Base-by-base conservation (phyloP, 2,113 vertebrate genomes). In the Chinchilla lanigera region DNA sequence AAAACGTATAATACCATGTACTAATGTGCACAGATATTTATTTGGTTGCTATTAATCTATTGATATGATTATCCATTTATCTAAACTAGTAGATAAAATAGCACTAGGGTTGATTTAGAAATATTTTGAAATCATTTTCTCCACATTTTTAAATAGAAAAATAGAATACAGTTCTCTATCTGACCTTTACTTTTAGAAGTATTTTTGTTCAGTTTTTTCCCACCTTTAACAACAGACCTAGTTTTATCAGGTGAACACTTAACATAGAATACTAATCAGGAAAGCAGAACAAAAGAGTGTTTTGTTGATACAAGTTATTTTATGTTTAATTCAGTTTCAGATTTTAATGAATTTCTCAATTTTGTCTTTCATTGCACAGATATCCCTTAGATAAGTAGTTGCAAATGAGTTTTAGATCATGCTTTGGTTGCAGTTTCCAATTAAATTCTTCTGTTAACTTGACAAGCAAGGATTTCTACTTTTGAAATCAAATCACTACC, bases 401-500 rank as follows among this genome's bases (percentile, higher is more conserved):
- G 28, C 26, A 93, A 86, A 58, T 84, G 2, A 0, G 24, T 86
- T 85, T 94, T 30, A 87, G 73, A 90, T 35, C 78, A 8, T 19
- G 88, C 33, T 75, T 35, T 65, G 56, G 3, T 14, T 94, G 26
- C 0, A 73, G 0, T 89, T 78, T 78, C 63, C 52, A 88, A 80
- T 93, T 95, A 94, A 93, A 86, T 67, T 78, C 8, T 77, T 82
- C 28, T 89, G n/a, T 60, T 73, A 88, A 10, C 9, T 28, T 97
- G 54, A 86, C 28, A 96, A 54, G 6, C 22, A 63, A 4, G 35
- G 9, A 58, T 65, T 92, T 65, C 26, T 89, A 30, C 20, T 61
- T 90, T 50, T 35, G 1, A 88, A 85, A 88, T 81, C 67, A 69
- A 88, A 71, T 90, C 61, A 90, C 17, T 93, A 65, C 2, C 33